phyloP scores from a whole-genome alignment of 2,113 vertebrate genomes.

The Numida meleagris region DNA sequence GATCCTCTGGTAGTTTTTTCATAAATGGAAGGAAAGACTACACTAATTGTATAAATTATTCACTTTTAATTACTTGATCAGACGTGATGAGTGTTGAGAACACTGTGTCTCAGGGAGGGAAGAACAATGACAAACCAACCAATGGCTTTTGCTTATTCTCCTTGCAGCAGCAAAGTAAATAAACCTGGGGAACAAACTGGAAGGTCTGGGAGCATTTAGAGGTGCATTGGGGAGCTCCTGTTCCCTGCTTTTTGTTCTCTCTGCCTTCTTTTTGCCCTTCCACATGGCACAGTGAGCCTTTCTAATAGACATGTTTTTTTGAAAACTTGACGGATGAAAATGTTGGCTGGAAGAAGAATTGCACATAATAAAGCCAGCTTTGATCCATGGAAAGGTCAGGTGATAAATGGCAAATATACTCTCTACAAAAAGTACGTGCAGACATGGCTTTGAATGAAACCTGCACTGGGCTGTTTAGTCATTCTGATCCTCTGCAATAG shows the following conservation, averaged over 20 bases:
- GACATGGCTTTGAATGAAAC: not conserved
- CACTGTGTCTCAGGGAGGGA: not conserved
- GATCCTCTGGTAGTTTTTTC: not conserved
- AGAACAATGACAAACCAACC: slow-evolving; percentile 10
- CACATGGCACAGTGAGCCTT: not conserved
- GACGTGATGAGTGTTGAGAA: not conserved
- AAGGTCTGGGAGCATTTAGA: not conserved
- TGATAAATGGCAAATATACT: not conserved
- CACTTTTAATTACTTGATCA: slow-evolving; percentile 34
- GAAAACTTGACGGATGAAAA: not conserved
- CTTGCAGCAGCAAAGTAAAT: not conserved
- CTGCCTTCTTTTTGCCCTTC: not conserved
- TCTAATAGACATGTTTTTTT: not conserved
- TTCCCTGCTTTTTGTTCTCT: not conserved
- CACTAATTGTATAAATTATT: slow-evolving; percentile 60
- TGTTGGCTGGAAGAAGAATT: not conserved
- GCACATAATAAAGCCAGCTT: not conserved
- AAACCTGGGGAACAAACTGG: not conserved
- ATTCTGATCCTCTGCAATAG: not conserved
- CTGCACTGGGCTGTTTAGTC: not conserved
- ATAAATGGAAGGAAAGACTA: not conserved
- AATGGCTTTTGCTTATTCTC: not conserved
- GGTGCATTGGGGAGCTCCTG: not conserved
- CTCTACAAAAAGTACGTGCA: not conserved
- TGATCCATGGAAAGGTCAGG: not conserved